These are phyloP conservation scores for Micromys minutus DNA, from an alignment of 2,113 vertebrate genomes.

Conservation along the genomic window DNA sequence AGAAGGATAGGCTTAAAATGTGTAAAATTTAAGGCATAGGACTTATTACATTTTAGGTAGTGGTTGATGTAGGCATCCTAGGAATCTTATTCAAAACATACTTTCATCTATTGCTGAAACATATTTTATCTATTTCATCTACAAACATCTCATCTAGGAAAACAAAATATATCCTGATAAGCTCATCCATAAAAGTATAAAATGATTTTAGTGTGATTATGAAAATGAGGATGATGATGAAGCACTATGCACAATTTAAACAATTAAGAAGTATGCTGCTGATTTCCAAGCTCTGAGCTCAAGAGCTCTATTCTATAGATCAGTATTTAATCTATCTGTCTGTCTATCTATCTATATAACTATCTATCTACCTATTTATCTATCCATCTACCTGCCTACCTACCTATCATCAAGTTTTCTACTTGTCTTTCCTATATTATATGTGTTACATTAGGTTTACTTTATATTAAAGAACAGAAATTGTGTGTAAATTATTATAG, in stretches of 20 bases:
- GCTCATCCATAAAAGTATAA: background rate
- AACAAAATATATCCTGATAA: background rate
- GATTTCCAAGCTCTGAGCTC: background rate
- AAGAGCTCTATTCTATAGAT: background rate
- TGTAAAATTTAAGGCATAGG: background rate
- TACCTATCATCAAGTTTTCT: background rate
- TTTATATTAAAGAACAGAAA: background rate
- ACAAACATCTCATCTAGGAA: background rate
- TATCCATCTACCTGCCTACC: too few species aligned
- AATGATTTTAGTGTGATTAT: background rate
- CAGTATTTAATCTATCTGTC: background rate
- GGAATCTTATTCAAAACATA: background rate
- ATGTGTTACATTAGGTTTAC: background rate
- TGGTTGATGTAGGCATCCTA: background rate
- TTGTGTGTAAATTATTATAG: background rate
- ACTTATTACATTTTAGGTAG: background rate
- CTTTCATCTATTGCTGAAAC: background rate
- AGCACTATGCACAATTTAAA: background rate
- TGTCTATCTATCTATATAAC: too few species aligned
- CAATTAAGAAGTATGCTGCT: background rate
- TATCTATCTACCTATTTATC: too few species aligned
- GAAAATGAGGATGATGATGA: background rate
- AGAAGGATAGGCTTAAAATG: background rate
- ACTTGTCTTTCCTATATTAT: background rate
- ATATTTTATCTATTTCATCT: too few species aligned